A percentile compares a stretch with the other conserved stretches of the same genome.
These are phyloP conservation scores for Coranthus polyacanthus DNA, from an alignment of 2,797 vertebrate genomes.

Conservation along the genomic window DNA sequence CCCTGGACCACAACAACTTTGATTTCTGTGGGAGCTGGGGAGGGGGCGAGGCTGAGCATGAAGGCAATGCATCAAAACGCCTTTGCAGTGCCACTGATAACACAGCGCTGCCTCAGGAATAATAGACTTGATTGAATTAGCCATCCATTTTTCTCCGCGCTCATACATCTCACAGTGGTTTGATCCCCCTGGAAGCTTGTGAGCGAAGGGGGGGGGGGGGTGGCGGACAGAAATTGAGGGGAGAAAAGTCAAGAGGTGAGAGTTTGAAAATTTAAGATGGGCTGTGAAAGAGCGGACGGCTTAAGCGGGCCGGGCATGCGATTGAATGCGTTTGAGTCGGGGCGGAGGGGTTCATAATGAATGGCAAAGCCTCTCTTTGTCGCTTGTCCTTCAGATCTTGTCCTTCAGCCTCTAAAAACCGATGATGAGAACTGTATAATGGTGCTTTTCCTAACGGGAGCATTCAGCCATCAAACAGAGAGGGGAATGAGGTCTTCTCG, in stretches of 20 bases:
- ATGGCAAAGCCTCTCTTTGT: slow-evolving; percentile 54
- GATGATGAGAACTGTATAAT: slow-evolving; percentile 16
- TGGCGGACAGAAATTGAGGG: slow-evolving; percentile 20
- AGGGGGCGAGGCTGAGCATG: slow-evolving; percentile 60
- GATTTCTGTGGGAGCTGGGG: slow-evolving; percentile 63
- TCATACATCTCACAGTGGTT: slow-evolving; percentile 77
- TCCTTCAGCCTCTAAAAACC: slow-evolving; percentile 57
- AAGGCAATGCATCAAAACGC: slow-evolving; percentile 82
- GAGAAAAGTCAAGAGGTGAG: slow-evolving; percentile 47
- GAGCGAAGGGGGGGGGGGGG: slow-evolving; percentile 53
- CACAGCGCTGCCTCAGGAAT: slow-evolving; percentile 75
- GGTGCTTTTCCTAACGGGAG: slow-evolving; percentile 21
- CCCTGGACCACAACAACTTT: slow-evolving; percentile 56
- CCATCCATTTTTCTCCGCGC: slow-evolving; percentile 74
- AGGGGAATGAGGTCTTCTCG: slow-evolving; percentile 21
- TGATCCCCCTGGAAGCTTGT: slow-evolving; percentile 79
- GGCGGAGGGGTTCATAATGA: slow-evolving; percentile 33
- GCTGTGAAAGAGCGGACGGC: slow-evolving; percentile 6
- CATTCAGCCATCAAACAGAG: slow-evolving; percentile 24
- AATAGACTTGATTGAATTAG: slow-evolving; percentile 84
- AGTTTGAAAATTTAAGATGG: slow-evolving; percentile 31
- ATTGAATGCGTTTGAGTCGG: slow-evolving; percentile 32
- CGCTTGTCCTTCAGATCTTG: slow-evolving; percentile 58
- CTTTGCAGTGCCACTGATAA: slow-evolving; percentile 79
- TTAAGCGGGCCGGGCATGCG: slow-evolving; percentile 2